phyloP scores from a whole-genome alignment of 2,797 vertebrate genomes.

The Hemitrygon akajei region DNA sequence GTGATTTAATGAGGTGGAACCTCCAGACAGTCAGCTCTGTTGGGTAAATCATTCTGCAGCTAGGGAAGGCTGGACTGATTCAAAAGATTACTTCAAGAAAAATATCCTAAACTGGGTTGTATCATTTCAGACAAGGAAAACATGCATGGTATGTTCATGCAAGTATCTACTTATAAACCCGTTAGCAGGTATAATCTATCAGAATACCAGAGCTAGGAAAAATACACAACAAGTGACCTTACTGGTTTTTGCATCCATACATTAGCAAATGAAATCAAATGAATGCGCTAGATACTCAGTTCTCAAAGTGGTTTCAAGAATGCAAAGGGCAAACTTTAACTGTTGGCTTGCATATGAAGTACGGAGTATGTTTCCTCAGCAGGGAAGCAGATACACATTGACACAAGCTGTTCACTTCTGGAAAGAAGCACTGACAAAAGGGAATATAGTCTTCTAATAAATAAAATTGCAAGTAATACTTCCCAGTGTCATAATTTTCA shows the following conservation, averaged over 20 bases:
- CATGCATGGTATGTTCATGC: slow-evolving; percentile 36
- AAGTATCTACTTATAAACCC: slow-evolving; percentile 14
- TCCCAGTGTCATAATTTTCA: neutral
- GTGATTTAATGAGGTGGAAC: slow-evolving; percentile 43
- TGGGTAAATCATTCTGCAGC: slow-evolving; percentile 43
- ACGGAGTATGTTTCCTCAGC: slow-evolving; percentile 1
- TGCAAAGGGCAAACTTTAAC: slow-evolving; percentile 29
- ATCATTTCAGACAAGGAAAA: slow-evolving; percentile 36
- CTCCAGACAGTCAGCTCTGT: slow-evolving; percentile 40
- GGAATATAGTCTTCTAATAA: neutral
- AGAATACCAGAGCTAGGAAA: slow-evolving; percentile 18
- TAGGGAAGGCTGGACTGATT: slow-evolving; percentile 41
- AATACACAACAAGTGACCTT: slow-evolving; percentile 20
- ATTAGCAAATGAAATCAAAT: slow-evolving; percentile 32
- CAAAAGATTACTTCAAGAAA: slow-evolving; percentile 39
- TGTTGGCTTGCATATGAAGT: slow-evolving; percentile 21
- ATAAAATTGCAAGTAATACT: neutral
- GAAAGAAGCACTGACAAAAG: neutral
- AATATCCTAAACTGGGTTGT: slow-evolving; percentile 37
- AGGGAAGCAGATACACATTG: slow-evolving; percentile 26
- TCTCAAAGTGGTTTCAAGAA: slow-evolving; percentile 27
- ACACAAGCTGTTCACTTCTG: slow-evolving; percentile 15
- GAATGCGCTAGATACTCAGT: slow-evolving; percentile 15
- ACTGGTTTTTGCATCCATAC: slow-evolving; percentile 1
- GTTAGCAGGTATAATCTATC: slow-evolving; percentile 17